Evolutionary conservation across 2,113 vertebrate genomes (phyloP).

Genomic region (Synchiropus splendidus): DNA sequence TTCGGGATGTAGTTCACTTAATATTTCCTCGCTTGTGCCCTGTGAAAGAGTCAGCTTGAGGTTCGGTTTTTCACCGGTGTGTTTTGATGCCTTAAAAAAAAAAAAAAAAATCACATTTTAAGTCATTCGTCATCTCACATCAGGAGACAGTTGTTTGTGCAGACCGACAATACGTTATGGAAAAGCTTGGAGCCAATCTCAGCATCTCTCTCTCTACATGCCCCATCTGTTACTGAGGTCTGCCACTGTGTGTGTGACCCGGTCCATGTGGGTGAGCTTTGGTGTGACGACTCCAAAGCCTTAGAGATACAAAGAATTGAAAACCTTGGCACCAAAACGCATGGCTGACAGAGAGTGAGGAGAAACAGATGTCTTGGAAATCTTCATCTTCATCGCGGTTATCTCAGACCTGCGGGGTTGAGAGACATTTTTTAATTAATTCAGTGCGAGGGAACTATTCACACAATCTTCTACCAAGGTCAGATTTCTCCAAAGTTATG

Average conservation of each 20-base stretch:
- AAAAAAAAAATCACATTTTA: conserved; percentile 3
- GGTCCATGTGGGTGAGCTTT: conserved; percentile 31
- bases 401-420: conserved; percentile 8
- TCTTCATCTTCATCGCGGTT: conserved; percentile 18
- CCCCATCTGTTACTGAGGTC: conserved; percentile 51
- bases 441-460: too few species aligned
- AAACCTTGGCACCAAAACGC: conserved; percentile 30
- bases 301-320: conserved; percentile 22
- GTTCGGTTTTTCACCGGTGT: too few species aligned
- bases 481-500: too few species aligned
- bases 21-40: too few species aligned
- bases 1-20: too few species aligned
- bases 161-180: conserved; percentile 10
- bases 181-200: conserved; percentile 35
- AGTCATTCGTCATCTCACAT: conserved; percentile 8
- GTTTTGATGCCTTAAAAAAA: too few species aligned
- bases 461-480: too few species aligned
- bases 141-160: conserved; percentile 9
- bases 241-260: conserved; percentile 38
- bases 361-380: conserved; percentile 32
- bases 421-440: background rate
- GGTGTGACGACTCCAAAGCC: conserved; percentile 24
- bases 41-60: too few species aligned
- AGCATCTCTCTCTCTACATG: conserved; percentile 26
- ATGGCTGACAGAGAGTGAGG: conserved; percentile 16